These are phyloP conservation scores for Strigamia transsilvanica DNA, from an alignment of 2,888 invertebrate genomes.

Conservation along the genomic window DNA sequence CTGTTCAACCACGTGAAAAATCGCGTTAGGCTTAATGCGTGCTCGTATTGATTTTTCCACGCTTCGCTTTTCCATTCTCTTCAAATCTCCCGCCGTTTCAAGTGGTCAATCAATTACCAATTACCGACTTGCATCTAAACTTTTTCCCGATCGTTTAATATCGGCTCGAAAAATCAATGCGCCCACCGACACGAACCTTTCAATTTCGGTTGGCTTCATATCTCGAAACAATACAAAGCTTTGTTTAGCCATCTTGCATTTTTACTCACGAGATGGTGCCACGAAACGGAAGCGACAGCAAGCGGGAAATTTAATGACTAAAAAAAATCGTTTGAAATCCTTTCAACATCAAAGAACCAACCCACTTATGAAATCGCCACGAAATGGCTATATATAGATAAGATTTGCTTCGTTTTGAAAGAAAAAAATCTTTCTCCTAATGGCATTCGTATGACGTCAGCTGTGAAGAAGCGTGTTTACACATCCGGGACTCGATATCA, in stretches of 20 bases:
- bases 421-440: too few relatives aligned
- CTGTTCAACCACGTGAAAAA: background rate
- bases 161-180: background rate
- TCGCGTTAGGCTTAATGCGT: background rate
- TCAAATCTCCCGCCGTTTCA: background rate
- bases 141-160: background rate
- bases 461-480: too few relatives aligned
- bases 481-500: too few relatives aligned
- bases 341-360: too few relatives aligned
- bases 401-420: too few relatives aligned
- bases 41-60: background rate
- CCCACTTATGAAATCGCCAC: too few relatives aligned
- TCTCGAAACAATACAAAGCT: background rate
- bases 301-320: background rate
- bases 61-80: background rate
- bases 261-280: background rate
- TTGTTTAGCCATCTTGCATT: background rate
- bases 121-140: too few relatives aligned
- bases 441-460: too few relatives aligned
- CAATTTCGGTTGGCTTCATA: background rate
- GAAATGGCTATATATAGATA: too few relatives aligned
- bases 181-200: background rate
- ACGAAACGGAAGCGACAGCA: background rate
- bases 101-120: background rate
- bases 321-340: background rate